A percentile compares a stretch with the other conserved stretches of the same genome.
Evolutionary conservation across 1,140 invertebrate species (phyloP).

Genomic region (Drosophila miranda): DNA sequence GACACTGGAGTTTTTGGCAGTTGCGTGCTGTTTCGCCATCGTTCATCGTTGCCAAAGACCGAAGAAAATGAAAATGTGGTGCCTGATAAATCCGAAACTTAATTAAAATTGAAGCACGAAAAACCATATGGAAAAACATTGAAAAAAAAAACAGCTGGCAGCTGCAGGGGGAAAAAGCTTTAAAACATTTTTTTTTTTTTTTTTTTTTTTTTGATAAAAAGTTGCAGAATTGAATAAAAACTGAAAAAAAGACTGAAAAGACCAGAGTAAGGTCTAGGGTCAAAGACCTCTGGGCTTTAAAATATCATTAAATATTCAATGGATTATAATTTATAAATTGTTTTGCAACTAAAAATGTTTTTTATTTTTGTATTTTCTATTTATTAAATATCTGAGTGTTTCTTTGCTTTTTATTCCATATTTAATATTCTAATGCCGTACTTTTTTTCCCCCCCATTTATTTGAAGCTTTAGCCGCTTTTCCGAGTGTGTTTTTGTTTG

Average conservation of each 20-base stretch:
- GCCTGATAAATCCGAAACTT: slow-evolving; percentile 45
- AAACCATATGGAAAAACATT: slow-evolving; percentile 1
- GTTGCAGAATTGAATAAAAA: no score
- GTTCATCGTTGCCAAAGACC: no score
- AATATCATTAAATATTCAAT: neutral
- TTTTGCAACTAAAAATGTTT: neutral
- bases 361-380: neutral
- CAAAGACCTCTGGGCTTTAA: no score
- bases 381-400: neutral
- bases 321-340: neutral
- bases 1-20: slow-evolving; percentile 57
- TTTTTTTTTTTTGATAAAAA: no score
- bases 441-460: neutral
- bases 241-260: no score
- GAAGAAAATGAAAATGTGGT: neutral
- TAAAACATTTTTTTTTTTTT: no score
- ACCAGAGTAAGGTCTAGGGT: no score
- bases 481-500: slow-evolving; percentile 3
- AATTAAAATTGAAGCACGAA: slow-evolving; percentile 64
- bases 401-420: no score
- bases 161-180: slow-evolving; percentile 3
- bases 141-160: neutral
- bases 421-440: neutral
- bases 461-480: slow-evolving; percentile 4
- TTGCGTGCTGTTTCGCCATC: slow-evolving; percentile 46